These are phyloP conservation scores for Ptychodera flava DNA, from an alignment of 35 echinoderm and acorn worm genomes.

Conservation along the genomic window DNA sequence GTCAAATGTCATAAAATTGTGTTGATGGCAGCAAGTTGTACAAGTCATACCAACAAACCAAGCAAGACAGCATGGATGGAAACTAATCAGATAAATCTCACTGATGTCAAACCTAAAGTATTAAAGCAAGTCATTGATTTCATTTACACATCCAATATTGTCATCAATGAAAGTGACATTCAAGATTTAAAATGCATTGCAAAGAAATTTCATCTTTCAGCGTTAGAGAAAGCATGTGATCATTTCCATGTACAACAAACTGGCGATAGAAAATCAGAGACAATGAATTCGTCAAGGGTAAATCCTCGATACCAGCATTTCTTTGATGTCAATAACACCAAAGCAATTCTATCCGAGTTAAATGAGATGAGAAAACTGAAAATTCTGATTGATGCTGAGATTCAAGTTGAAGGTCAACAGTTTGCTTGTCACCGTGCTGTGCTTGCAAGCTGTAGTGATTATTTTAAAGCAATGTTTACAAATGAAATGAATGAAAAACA, in stretches of 20 bases:
- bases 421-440: background rate
- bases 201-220: background rate
- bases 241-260: too few relatives aligned
- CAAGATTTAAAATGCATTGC: background rate
- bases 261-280: background rate
- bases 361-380: background rate
- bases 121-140: background rate
- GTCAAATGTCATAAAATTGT: background rate
- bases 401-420: background rate
- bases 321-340: background rate
- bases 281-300: background rate
- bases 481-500: background rate
- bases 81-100: background rate
- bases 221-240: background rate
- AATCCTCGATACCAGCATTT: background rate
- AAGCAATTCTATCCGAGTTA: background rate
- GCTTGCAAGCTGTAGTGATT: background rate
- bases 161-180: background rate
- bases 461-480: background rate
- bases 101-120: background rate
- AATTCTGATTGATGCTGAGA: background rate
- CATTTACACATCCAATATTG: background rate
- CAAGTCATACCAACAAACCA: background rate
- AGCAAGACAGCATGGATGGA: background rate
- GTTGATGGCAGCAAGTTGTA: background rate